phyloP scores from a whole-genome alignment of 2,113 vertebrate genomes.

The Balaeniceps rex region DNA sequence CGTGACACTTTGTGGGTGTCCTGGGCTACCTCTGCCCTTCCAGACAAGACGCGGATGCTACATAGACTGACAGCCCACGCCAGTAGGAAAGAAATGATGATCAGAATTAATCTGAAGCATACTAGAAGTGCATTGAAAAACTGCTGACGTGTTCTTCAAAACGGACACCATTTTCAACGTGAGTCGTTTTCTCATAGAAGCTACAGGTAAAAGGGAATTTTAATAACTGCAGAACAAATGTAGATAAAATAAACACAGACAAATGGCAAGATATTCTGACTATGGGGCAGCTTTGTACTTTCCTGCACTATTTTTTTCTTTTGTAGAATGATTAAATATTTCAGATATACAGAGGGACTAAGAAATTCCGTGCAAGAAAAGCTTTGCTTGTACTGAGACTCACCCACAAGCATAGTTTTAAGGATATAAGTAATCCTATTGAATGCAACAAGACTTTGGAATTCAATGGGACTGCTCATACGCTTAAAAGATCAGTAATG shows the following conservation, averaged over 20 bases:
- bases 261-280: not conserved
- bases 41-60: not conserved
- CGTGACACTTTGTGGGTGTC: fast-evolving
- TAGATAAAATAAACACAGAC: not conserved
- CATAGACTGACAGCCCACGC: fast-evolving
- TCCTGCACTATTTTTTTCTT: not conserved
- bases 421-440: not conserved
- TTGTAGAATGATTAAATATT: not conserved
- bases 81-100: not conserved
- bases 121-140: not conserved
- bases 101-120: not conserved
- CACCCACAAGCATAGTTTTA: not conserved
- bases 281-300: not conserved
- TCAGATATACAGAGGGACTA: not conserved
- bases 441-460: not conserved
- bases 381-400: not conserved
- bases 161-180: not conserved
- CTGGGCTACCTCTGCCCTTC: not conserved
- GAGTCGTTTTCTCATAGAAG: not conserved
- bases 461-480: not conserved
- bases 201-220: not conserved
- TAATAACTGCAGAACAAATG: not conserved
- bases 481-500: not conserved
- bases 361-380: not conserved
- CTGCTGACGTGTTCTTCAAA: not conserved